Conservation (phyloP, 2,888 invertebrate species). For the Punctoribates punctum region DNA sequence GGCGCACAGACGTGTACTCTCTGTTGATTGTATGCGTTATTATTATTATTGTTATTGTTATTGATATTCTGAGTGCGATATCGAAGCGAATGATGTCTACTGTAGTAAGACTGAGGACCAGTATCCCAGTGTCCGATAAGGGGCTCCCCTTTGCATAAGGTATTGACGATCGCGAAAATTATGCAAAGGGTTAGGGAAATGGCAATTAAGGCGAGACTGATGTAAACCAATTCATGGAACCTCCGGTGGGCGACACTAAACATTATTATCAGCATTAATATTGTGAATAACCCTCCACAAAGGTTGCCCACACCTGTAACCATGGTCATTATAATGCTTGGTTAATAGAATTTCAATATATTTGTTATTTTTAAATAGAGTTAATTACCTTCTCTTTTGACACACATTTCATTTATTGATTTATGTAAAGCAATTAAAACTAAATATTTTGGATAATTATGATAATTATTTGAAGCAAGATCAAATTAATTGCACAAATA, state of each 20-base stretch:
- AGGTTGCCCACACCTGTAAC: conserved; percentile 19
- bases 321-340: neutral
- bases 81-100: neutral
- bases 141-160: conserved; percentile 11
- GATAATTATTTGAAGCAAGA: no score
- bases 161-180: conserved; percentile 1
- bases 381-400: conserved; percentile 23
- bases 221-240: conserved; percentile 25
- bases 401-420: neutral
- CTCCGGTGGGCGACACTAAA: conserved; percentile 29
- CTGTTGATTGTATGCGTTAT: conserved; percentile 17
- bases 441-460: no score
- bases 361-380: neutral
- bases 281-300: conserved; percentile 14
- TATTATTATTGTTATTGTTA: neutral
- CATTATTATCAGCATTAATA: conserved; percentile 27
- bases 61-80: neutral
- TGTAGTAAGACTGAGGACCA: neutral
- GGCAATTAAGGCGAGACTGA: conserved; percentile 6
- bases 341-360: neutral
- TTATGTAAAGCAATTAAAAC: no score
- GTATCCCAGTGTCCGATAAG: neutral
- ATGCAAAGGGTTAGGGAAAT: conserved; percentile 10
- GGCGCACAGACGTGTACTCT: conserved; percentile 42
- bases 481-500: no score